phyloP scores from a whole-genome alignment of 2,797 vertebrate genomes.

The Dryobates pubescens region DNA sequence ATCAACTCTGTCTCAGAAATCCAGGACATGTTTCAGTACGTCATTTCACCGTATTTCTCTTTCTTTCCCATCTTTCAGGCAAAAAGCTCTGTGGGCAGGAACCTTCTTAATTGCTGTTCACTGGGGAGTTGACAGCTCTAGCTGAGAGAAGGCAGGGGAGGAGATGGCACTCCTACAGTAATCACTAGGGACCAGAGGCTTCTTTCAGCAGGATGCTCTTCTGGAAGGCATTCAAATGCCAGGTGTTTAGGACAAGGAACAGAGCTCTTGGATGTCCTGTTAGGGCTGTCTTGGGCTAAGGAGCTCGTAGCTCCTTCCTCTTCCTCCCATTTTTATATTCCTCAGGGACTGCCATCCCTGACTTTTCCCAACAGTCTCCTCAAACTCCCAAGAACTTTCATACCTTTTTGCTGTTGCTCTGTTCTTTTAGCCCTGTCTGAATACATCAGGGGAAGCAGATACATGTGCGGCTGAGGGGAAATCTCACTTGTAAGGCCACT shows the following conservation, averaged over 20 bases:
- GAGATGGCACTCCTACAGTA: neutral
- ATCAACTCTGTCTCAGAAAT: neutral
- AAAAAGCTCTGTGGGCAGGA: neutral
- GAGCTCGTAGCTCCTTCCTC: neutral
- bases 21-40: neutral
- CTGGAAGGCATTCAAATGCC: neutral
- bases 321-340: neutral
- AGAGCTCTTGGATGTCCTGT: neutral
- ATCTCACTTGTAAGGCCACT: neutral
- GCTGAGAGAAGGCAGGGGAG: neutral
- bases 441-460: neutral
- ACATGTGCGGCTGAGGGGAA: rapidly evolving
- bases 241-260: neutral
- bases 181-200: neutral
- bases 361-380: neutral
- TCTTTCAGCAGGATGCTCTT: neutral
- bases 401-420: neutral
- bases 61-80: neutral
- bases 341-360: neutral
- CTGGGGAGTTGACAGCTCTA: neutral
- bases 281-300: neutral
- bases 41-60: neutral
- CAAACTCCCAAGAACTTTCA: neutral
- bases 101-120: neutral
- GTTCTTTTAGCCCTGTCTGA: neutral